Base-by-base conservation (phyloP, 2,888 invertebrate genomes). In the Napeogenes inachia region DNA sequence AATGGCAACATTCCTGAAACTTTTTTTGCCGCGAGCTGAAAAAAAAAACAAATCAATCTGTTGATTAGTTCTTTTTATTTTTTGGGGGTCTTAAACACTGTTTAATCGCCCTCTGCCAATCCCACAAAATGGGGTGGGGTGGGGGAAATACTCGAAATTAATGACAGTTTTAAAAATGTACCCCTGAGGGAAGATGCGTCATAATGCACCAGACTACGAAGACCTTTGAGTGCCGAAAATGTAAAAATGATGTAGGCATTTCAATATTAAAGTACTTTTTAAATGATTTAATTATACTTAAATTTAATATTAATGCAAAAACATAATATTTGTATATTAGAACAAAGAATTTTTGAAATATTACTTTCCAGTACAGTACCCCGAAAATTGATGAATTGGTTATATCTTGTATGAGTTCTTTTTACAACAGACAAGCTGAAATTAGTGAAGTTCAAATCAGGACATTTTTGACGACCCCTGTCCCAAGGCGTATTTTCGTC, bases 31-130 rank as follows among this genome's bases (percentile, higher is more conserved):
- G 70, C 65, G 66, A 72, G 84, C 78, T 65, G 69, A 74, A 68
- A 73, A 60, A n/a, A 81, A 80, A 77, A 80, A 78, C 75, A 77
- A 75, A 78, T 80, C 87, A 88, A 89, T 89, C 87, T 82, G 86
- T 87, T 89, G 89, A 89, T 89, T 89, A 84, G 89, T 82, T 80
- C 77, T 85, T 88, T 87, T 85, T 73, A 70, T 83, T 82, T 80
- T 78, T 83, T 72, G 79, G 85, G 85, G 81, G 84, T 75, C 85
- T 88, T 89, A 89, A 89, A 84, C 80, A 83, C 82, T 79, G 84
- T 84, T 88, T 89, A 89, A 89, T 87, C 84, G 83, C 83, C 80
- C 84, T 81, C 75, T 73, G 68, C 68, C 70, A 70, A 76, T 84
- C 84, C 84, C 85, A 74, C 64, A 78, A 79, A 78, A 75, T 70